These are phyloP conservation scores for Flexamia atlantica DNA, from an alignment of 2,888 invertebrate genomes.

Conservation along the genomic window DNA sequence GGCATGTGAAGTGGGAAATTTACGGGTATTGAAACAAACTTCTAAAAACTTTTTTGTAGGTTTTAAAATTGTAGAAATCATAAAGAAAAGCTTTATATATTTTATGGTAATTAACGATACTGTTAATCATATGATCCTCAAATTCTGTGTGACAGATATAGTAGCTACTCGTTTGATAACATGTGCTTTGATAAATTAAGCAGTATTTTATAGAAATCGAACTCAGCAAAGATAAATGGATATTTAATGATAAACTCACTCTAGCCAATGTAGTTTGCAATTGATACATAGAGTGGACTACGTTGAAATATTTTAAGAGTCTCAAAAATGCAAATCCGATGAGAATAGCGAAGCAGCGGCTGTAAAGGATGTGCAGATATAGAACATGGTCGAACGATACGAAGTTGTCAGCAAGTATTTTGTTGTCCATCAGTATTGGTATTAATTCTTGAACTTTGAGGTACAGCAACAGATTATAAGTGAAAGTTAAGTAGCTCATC, in stretches of 20 bases:
- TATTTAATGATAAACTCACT: slow-evolving; percentile 3
- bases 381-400: background rate
- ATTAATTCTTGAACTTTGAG: background rate
- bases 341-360: slow-evolving; percentile 30
- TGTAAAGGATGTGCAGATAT: slow-evolving; percentile 1
- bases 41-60: too few species aligned
- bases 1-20: too few species aligned
- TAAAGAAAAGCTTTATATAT: too few species aligned
- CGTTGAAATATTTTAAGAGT: slow-evolving; percentile 47
- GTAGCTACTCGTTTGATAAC: too few species aligned
- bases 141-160: too few species aligned
- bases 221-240: background rate
- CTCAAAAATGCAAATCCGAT: slow-evolving; percentile 48
- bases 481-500: background rate
- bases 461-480: background rate
- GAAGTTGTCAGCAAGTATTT: background rate
- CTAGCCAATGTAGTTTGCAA: slow-evolving; percentile 43
- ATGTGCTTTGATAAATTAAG: too few species aligned
- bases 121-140: too few species aligned
- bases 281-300: slow-evolving; percentile 30
- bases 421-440: background rate
- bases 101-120: too few species aligned
- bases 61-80: too few species aligned
- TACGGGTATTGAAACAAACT: too few species aligned
- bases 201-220: background rate